Evolutionary conservation across 1,140 invertebrate genomes (phyloP).

Genomic region (Danaus plexippus): DNA sequence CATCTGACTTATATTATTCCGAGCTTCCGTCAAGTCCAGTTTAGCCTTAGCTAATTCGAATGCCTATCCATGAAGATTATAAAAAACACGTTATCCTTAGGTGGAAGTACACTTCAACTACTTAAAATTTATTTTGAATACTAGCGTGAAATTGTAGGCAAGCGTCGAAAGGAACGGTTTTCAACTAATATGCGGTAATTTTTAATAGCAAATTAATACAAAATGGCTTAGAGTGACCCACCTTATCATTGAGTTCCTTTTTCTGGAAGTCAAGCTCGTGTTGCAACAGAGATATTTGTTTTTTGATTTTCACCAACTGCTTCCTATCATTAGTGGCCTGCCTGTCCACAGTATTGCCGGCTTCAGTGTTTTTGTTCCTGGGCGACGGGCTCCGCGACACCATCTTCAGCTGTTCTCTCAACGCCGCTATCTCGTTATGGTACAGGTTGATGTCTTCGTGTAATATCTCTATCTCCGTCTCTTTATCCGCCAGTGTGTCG

Average conservation of each 20-base stretch:
- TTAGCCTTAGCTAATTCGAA: too few relatives aligned
- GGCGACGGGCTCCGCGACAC: constrained; percentile 59
- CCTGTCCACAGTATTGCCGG: constrained; percentile 29
- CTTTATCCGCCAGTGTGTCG: constrained; percentile 57
- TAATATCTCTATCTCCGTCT: constrained; percentile 69
- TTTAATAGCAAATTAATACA: constrained; percentile 1
- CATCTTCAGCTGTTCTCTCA: constrained; percentile 57
- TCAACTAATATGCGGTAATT: too few relatives aligned
- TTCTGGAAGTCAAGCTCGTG: constrained; percentile 71
- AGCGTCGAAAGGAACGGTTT: too few relatives aligned
- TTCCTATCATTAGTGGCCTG: constrained; percentile 45
- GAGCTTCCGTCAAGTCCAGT: too few relatives aligned
- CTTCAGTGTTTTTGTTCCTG: constrained; percentile 44
- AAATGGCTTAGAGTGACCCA: constrained; percentile 19
- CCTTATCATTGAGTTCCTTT: constrained; percentile 68
- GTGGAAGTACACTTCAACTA: too few relatives aligned
- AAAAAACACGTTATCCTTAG: too few relatives aligned
- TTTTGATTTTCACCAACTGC: constrained; percentile 59
- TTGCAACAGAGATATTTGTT: constrained; percentile 73
- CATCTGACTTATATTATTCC: too few relatives aligned
- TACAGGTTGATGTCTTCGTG: constrained; percentile 66
- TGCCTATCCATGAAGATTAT: too few relatives aligned
- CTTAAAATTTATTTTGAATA: too few relatives aligned
- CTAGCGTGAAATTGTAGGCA: too few relatives aligned
- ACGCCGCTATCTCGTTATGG: constrained; percentile 59